Base-by-base conservation (phyloP, 1,140 invertebrate species). In the Tetraneura akinire region DNA sequence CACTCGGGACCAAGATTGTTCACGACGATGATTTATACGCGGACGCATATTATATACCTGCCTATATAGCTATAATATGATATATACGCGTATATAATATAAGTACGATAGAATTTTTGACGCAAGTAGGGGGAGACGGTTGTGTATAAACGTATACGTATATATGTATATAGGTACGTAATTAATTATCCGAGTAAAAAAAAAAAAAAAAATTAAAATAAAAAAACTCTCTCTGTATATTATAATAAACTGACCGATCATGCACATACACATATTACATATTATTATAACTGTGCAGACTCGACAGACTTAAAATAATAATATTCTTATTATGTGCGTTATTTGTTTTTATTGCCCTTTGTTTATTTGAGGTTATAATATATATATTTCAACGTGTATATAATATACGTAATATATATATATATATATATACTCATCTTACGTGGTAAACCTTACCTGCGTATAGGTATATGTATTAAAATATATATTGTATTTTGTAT, bases 21-120 rank as follows among this genome's bases (percentile, higher is more conserved):
- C 64, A 68, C 21, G 42, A 18, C 53, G 74, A 78, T 78, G 74
- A 78, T 78, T 78, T 78, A 78, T 78, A 57, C 74, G 55, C 53
- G 51, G 73, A 53, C 51, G 60, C 45, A 1, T 10, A 47, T 10
- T 14, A 29, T 21, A 29, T 21, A 37, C 53, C 68, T 37, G 18
- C 21, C 23, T 53, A 73, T 73, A n/a, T n/a, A n/a, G n/a, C n/a
- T n/a, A n/a, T n/a, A n/a, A n/a, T n/a, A 73, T 18, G 16, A 51
- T 51, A 51, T 51, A 51, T 51, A 51, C 16, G 14, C 16, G 14
- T 3, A 18, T 18, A 4, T 4, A n/a, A n/a, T n/a, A n/a, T n/a
- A n/a, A n/a, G n/a, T 37, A 37, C 14, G 18, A 37, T 76, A 55
- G 32, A 14, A 76, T 51, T 76, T 55, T 14, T 57, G 37, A 57